A percentile compares a stretch with the other conserved stretches of the same genome.
Conservation (phyloP, 30 jellyfish, hydroid and myxozoan genomes). For the Hydra vulgaris region DNA sequence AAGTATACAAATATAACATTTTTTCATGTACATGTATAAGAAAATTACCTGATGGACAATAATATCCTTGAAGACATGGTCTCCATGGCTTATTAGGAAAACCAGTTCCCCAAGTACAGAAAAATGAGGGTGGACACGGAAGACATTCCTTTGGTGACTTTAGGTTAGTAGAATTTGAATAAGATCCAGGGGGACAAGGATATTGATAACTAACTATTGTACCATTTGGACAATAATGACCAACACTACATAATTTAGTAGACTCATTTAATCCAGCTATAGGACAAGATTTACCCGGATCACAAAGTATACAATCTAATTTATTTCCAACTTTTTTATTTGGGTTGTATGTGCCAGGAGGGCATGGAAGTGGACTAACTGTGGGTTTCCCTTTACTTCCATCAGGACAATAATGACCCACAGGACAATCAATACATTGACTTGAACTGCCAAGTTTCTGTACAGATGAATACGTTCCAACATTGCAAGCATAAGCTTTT, state of each 20-base stretch:
- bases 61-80: constrained; percentile 84
- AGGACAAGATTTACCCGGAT: constrained; percentile 92
- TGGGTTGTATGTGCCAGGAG: constrained; percentile 90
- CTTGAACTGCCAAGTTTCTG: constrained; percentile 48
- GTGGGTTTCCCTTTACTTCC: constrained; percentile 79
- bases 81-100: constrained; percentile 70
- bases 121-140: constrained; percentile 79
- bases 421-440: constrained; percentile 82
- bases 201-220: constrained; percentile 63
- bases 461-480: constrained; percentile 65
- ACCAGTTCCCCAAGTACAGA: constrained; percentile 96
- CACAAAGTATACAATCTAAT: constrained; percentile 74
- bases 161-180: constrained; percentile 62
- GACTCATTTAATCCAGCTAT: constrained; percentile 61
- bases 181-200: constrained; percentile 92
- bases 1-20: background rate
- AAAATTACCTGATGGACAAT: constrained; percentile 71
- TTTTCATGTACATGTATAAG: background rate
- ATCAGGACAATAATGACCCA: constrained; percentile 90
- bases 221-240: constrained; percentile 90
- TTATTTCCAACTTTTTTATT: constrained; percentile 55
- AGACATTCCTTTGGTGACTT: constrained; percentile 75
- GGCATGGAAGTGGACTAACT: constrained; percentile 74
- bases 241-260: constrained; percentile 58
- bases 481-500: constrained; percentile 78